Conservation (phyloP, 2,797 vertebrate species). For the Coendou prehensilis region DNA sequence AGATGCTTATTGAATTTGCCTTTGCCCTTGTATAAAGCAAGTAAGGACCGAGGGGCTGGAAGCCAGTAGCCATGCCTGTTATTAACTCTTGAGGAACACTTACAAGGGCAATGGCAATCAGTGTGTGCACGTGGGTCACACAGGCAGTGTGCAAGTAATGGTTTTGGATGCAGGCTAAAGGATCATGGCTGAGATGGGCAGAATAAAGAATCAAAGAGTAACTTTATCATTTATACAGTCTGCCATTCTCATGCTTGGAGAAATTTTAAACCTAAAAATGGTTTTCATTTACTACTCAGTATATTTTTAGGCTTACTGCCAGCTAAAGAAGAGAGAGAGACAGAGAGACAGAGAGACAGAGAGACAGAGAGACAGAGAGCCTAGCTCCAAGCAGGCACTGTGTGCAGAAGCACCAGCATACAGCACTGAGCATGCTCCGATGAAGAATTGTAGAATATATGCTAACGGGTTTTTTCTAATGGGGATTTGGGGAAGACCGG, state of each 20-base stretch:
- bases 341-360: neutral
- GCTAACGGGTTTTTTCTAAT: neutral
- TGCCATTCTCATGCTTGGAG: neutral
- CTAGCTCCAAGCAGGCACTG: fast-evolving
- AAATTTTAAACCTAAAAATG: neutral
- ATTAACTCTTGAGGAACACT: slow-evolving; percentile 1
- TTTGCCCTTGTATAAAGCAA: neutral
- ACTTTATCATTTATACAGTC: neutral
- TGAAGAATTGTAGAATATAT: neutral
- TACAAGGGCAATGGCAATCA: neutral
- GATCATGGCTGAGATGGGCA: neutral
- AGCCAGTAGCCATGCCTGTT: neutral
- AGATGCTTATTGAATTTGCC: slow-evolving; percentile 38
- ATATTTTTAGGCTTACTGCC: neutral
- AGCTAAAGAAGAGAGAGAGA: neutral
- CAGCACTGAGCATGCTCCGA: neutral
- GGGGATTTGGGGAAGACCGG: neutral
- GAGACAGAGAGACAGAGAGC: neutral
- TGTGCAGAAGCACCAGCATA: neutral
- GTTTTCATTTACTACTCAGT: neutral
- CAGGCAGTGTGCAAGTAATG: neutral
- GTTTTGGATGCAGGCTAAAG: neutral
- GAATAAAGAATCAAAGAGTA: neutral
- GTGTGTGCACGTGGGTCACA: neutral
- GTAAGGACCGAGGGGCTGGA: neutral